Base-by-base conservation (phyloP, 1,140 invertebrate species). In the Rhopalosiphum maidis region DNA sequence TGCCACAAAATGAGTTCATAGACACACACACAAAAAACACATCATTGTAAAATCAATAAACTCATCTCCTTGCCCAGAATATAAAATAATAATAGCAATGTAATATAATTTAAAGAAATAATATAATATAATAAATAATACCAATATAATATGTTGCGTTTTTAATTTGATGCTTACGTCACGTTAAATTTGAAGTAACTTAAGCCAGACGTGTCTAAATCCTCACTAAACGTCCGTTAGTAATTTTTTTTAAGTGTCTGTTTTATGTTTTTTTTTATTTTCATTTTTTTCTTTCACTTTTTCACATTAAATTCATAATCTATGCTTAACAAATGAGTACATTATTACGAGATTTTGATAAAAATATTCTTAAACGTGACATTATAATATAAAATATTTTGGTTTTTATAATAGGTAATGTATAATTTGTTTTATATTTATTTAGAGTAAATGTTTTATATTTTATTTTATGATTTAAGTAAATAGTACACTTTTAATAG, bases 211-310 rank as follows among this genome's bases (percentile, higher is more conserved):
- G 5, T 77, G n/a, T 77, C 30, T 77, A 77, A 77, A 77, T 35
- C 60, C 60, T 18, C 60, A 77, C 30, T 77, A n/a, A n/a, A 77
- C n/a, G 60, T 77, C 60, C 60, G 60, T 18, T 77, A 77, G 60
- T 77, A 77, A n/a, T 77, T 77, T 77, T 51, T 77, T 77, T 77
- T 77, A 77, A 77, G 60, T 77, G n/a, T 77, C 60, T 30, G 60
- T 77, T 77, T 77, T 77, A 18, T 35, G 15, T 68, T 8, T 30
- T n/a, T 68, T 60, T 55, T 23, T 55, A n/a, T n/a, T 51, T 18
- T 51, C 41, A 23, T 22, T 55, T 55, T 55, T 68, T 68, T 60
- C 55, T 60, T 18, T 77, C 60, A 77, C 15, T 68, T 15, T 68
- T n/a, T 77, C 60, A 77, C 30, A 77, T 77, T 18, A 77, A 77